Percentiles rank a stretch among this genome's conserved stretches.
These are phyloP conservation scores for Peromyscus californicus DNA, from an alignment of 2,113 vertebrate species.

Conservation along the genomic window DNA sequence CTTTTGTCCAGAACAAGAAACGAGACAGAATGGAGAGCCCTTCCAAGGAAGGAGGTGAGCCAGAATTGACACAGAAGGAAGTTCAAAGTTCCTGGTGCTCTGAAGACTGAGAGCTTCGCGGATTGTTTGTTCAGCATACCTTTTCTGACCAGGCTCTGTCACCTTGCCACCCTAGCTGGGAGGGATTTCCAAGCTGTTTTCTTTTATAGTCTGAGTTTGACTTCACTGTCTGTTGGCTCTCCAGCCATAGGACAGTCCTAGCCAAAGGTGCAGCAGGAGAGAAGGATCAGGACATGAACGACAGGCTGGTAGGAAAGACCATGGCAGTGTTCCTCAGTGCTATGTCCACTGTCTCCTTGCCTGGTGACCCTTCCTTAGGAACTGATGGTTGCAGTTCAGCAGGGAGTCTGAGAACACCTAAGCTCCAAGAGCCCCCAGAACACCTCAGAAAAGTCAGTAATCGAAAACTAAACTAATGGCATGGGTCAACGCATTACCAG, in stretches of 20 bases:
- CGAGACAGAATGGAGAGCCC: not conserved
- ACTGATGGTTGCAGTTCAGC: not conserved
- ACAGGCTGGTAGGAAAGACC: not conserved
- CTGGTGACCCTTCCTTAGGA: not conserved
- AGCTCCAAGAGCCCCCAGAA: not conserved
- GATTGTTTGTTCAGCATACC: not conserved
- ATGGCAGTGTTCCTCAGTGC: rapidly evolving
- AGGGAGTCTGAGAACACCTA: not conserved
- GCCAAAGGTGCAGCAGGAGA: not conserved
- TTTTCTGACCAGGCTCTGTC: too few relatives aligned
- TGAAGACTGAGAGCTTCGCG: not conserved
- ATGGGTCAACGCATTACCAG: too few relatives aligned
- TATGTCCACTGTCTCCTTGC: rapidly evolving
- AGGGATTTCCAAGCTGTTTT: not conserved
- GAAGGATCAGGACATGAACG: not conserved
- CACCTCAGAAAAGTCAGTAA: not conserved
- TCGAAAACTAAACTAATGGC: not conserved
- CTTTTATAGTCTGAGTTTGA: not conserved
- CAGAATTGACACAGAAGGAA: not conserved
- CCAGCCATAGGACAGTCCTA: not conserved
- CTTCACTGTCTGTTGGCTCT: not conserved
- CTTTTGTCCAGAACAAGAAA: not conserved
- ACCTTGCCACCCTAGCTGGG: not conserved
- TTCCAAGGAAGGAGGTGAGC: not conserved
- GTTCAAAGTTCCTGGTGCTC: too few relatives aligned